A percentile compares a stretch with the other conserved stretches of the same genome.
Evolutionary conservation across 2,113 vertebrate genomes (phyloP).

Genomic region (Orycteropus afer): DNA sequence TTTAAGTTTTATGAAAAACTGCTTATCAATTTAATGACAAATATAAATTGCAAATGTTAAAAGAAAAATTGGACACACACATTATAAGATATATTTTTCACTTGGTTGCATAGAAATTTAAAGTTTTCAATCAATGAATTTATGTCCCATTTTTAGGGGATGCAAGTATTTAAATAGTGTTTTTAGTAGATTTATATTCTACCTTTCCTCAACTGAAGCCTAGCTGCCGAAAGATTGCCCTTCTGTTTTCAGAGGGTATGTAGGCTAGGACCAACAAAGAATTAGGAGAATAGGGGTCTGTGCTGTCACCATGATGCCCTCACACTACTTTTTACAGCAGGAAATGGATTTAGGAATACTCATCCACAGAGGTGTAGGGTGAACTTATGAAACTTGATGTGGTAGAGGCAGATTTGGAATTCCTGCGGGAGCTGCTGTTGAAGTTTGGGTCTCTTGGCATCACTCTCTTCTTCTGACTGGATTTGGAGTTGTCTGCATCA

Average conservation of each 20-base stretch:
- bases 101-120: not conserved
- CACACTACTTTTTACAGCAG: not conserved
- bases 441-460: conserved; percentile 80
- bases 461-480: conserved; percentile 85
- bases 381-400: conserved; percentile 86
- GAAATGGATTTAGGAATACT: conserved; percentile 87
- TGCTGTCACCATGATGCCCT: not conserved
- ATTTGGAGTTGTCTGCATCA: conserved; percentile 75
- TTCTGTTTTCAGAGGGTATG: not conserved
- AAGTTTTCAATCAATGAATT: not conserved
- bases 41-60: not conserved
- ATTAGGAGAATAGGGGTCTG: not conserved
- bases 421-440: conserved; percentile 77
- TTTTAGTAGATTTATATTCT: not conserved
- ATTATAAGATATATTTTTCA: not conserved
- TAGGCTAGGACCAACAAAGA: not conserved
- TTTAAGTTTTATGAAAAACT: conserved; percentile 10
- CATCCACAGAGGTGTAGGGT: conserved; percentile 85
- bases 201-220: not conserved
- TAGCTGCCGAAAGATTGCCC: not conserved
- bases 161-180: not conserved
- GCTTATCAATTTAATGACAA: not conserved
- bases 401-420: conserved; percentile 81
- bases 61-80: not conserved
- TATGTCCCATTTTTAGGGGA: not conserved